These are phyloP conservation scores for Ameiurus melas DNA, from an alignment of 2,113 vertebrate species.

Conservation along the genomic window DNA sequence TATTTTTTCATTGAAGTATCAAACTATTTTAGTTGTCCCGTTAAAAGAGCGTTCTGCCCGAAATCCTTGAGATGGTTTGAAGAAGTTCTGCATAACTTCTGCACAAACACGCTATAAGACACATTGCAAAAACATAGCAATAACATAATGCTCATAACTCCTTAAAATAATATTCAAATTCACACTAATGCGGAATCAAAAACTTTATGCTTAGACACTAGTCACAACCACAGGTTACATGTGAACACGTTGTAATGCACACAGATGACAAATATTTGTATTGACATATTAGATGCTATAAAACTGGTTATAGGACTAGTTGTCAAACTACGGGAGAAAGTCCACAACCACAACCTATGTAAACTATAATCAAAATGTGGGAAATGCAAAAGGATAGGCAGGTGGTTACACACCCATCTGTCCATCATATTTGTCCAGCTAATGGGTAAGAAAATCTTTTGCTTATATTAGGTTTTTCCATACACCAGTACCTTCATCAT, in stretches of 20 bases:
- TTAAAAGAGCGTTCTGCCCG: neutral
- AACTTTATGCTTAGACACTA: neutral
- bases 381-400: constrained; percentile 31
- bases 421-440: neutral
- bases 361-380: constrained; percentile 28
- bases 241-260: neutral
- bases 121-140: neutral
- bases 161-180: neutral
- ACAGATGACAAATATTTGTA: neutral
- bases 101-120: neutral
- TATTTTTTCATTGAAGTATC: neutral
- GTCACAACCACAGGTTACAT: neutral
- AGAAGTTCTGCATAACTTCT: neutral
- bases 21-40: neutral
- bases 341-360: constrained; percentile 15
- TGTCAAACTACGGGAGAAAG: neutral
- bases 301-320: neutral
- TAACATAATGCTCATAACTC: neutral
- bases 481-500: neutral
- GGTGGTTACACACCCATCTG: constrained; percentile 21
- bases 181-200: neutral
- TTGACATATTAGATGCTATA: neutral
- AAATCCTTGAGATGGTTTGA: neutral
- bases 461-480: neutral
- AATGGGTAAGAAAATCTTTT: neutral